Evolutionary conservation across 1,140 invertebrate species (phyloP).

Genomic region (Pemphigus obesinymphae): DNA sequence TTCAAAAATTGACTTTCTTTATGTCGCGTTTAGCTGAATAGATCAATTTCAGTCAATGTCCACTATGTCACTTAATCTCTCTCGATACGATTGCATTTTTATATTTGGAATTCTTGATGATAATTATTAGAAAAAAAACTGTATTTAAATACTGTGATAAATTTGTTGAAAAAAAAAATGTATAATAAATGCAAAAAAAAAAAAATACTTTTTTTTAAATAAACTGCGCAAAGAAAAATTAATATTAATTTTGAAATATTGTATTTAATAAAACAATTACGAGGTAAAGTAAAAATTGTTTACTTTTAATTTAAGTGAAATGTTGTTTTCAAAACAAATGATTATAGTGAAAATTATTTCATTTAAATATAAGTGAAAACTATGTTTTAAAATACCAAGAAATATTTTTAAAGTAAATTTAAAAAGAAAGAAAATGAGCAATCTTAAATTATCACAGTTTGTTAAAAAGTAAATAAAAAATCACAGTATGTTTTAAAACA

Average conservation of each 20-base stretch:
- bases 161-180: neutral
- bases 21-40: neutral
- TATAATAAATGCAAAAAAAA: slow-evolving; percentile 6
- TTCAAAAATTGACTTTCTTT: neutral
- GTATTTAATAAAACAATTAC: too few species aligned
- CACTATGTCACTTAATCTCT: neutral
- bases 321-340: neutral
- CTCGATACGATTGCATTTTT: neutral
- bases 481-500: slow-evolving; percentile 9
- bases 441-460: slow-evolving; percentile 39
- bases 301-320: too few species aligned
- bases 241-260: too few species aligned
- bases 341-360: neutral
- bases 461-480: slow-evolving; percentile 35
- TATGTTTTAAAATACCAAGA: neutral
- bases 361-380: neutral
- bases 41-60: neutral
- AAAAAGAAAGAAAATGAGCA: slow-evolving; percentile 32
- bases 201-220: neutral
- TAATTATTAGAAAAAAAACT: neutral
- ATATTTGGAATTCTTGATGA: neutral
- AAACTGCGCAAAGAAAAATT: neutral
- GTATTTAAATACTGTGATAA: neutral
- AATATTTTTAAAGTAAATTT: neutral
- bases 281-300: too few species aligned